phyloP scores from a whole-genome alignment of 2,888 invertebrate genomes.

The Cacoxenus indagator region DNA sequence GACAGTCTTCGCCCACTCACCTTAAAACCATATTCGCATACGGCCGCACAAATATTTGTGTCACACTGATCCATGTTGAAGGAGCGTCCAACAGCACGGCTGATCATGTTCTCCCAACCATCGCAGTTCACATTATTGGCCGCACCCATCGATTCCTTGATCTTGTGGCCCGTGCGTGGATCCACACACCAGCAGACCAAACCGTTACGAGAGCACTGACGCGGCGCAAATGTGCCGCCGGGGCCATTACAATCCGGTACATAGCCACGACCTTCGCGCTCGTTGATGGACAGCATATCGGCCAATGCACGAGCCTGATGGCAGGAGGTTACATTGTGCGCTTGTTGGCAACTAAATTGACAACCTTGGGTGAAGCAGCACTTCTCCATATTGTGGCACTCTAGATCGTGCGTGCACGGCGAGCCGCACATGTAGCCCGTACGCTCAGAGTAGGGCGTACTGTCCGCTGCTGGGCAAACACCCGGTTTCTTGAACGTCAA shows the following conservation, averaged over 20 bases:
- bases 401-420: slow-evolving; percentile 83
- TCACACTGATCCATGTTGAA: slow-evolving; percentile 75
- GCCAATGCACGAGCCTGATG: slow-evolving; percentile 83
- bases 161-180: slow-evolving; percentile 79
- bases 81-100: slow-evolving; percentile 72
- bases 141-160: slow-evolving; percentile 85
- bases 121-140: slow-evolving; percentile 79
- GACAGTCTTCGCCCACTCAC: slow-evolving; percentile 59
- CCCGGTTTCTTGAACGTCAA: slow-evolving; percentile 83
- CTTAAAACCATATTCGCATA: slow-evolving; percentile 89
- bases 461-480: slow-evolving; percentile 76
- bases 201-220: slow-evolving; percentile 87
- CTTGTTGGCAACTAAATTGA: slow-evolving; percentile 80
- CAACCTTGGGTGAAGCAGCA: slow-evolving; percentile 84
- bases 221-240: slow-evolving; percentile 80
- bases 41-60: slow-evolving; percentile 82
- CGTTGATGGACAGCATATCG: slow-evolving; percentile 82
- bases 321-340: slow-evolving; percentile 83
- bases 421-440: slow-evolving; percentile 74
- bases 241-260: slow-evolving; percentile 82
- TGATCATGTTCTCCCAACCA: slow-evolving; percentile 68
- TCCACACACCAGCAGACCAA: slow-evolving; percentile 92
- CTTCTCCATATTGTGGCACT: slow-evolving; percentile 86
- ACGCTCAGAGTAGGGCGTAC: slow-evolving; percentile 66
- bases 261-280: slow-evolving; percentile 85